Base-by-base conservation (phyloP, 2,113 vertebrate species). In the Notothenia rossii region DNA sequence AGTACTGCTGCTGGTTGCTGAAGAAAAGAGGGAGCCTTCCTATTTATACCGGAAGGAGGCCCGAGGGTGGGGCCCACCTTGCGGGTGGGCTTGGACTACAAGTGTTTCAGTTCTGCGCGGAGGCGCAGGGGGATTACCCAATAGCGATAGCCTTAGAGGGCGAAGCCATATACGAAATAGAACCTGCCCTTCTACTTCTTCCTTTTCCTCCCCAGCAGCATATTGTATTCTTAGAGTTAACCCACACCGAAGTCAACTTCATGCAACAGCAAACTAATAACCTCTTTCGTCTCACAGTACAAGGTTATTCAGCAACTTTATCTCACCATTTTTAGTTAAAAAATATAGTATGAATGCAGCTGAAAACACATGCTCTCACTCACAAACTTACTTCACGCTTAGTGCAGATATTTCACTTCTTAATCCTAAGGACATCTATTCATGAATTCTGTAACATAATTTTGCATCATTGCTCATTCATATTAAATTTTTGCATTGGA, bases 291-390 rank as follows among this genome's bases (percentile, higher is more conserved):
- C 62, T 55, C 14, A 78, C 65, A 82, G 72, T 62, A 77, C 77
- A 83, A 83, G 81, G 85, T 86, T 81, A 73, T 69, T 45, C 62
- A 36, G 58, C 45, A 76, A 18, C 81, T 72, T 64, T 18, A 65
- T 62, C 46, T 43, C 70, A n/a, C 7, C 66, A 18, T 56, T 73
- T 48, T 46, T 20, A 40, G 36, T 40, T 40, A 40, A 40, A 36
- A 70, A 71, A 84, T 53, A 59, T 36, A 62, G 22, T 63, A 51
- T 64, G 46, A 76, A 50, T 40, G 15, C 2, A 12, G 49, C 43
- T 20, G 7, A 78, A 78, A 59, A 54, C 1, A 17, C 9, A n/a
- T 43, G 29, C 58, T 51, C n/a, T 67, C 59, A 66, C 65, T 66
- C 33, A 62, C 3, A 29, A 29, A 29, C 25, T 29, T 3, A 29